phyloP scores from a whole-genome alignment of 2,797 vertebrate species.

The Crax fasciolata region DNA sequence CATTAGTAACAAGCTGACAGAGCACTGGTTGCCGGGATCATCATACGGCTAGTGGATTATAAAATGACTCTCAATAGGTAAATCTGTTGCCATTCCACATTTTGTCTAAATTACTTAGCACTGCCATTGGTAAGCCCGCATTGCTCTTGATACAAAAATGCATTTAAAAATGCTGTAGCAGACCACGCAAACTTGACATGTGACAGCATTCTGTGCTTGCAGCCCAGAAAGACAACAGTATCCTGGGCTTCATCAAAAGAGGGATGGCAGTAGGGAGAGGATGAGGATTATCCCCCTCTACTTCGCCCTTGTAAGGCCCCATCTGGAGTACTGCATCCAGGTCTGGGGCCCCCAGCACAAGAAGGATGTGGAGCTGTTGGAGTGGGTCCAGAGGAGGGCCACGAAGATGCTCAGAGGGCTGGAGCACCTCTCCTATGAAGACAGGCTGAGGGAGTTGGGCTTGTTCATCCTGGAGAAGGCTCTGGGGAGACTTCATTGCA shows the following conservation, averaged over 20 bases:
- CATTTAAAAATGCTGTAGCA: neutral
- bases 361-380: neutral
- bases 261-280: no score
- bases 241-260: neutral
- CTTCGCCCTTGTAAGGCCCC: no score
- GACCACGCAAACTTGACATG: neutral
- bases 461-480: no score
- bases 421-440: no score
- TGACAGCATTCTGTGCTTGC: neutral
- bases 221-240: neutral
- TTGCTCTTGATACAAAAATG: neutral
- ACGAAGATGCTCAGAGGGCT: no score
- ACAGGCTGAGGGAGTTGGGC: no score
- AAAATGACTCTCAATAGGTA: constrained; percentile 48
- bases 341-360: neutral
- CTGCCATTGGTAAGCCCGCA: neutral
- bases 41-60: constrained; percentile 31
- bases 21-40: neutral
- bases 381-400: neutral
- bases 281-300: neutral
- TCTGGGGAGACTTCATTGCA: no score
- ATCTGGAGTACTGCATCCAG: neutral
- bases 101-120: constrained; percentile 19
- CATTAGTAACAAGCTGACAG: constrained; percentile 39
- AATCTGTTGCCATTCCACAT: constrained; percentile 6